Evolutionary conservation across 2,888 invertebrate genomes (phyloP).

Genomic region (Zygothrica quintamaculata): DNA sequence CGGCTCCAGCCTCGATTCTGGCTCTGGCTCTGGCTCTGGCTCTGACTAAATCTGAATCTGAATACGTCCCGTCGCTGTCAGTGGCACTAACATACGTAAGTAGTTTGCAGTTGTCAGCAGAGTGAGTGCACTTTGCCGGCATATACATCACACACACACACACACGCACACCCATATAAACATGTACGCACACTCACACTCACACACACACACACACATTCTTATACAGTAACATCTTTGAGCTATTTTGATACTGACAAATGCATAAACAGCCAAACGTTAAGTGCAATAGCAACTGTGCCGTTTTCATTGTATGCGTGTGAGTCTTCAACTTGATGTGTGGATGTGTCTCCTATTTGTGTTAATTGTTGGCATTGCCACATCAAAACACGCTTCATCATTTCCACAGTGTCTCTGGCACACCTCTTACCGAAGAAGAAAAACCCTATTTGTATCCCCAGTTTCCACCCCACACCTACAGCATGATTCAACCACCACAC

Average conservation of each 20-base stretch:
- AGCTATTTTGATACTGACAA: conserved; percentile 56
- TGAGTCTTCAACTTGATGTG: conserved; percentile 4
- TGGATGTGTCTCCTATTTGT: conserved; percentile 37
- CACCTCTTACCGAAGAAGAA: neutral
- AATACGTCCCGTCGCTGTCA: conserved; percentile 64
- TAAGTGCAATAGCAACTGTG: conserved; percentile 36
- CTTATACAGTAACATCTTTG: conserved; percentile 2
- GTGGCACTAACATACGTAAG: conserved; percentile 73
- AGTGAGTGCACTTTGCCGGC: conserved; percentile 71
- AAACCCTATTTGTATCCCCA: neutral
- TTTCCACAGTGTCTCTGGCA: conserved; percentile 16
- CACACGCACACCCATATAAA: conserved; percentile 9
- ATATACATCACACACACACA: conserved; percentile 17
- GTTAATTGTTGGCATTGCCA: conserved; percentile 63
- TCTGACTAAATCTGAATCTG: conserved; percentile 33
- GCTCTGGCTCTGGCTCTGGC: conserved; percentile 9
- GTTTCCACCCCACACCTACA: too few species aligned
- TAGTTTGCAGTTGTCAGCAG: conserved; percentile 77
- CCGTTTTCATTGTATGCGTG: neutral
- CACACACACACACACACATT: neutral
- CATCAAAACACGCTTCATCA: conserved; percentile 60
- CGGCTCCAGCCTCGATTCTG: conserved; percentile 8
- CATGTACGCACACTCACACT: neutral
- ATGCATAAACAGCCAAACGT: conserved; percentile 56
- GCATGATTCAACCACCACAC: too few species aligned